Evolutionary conservation across 2,888 invertebrate genomes (phyloP).

Genomic region (Eutolmus rufibarbis): DNA sequence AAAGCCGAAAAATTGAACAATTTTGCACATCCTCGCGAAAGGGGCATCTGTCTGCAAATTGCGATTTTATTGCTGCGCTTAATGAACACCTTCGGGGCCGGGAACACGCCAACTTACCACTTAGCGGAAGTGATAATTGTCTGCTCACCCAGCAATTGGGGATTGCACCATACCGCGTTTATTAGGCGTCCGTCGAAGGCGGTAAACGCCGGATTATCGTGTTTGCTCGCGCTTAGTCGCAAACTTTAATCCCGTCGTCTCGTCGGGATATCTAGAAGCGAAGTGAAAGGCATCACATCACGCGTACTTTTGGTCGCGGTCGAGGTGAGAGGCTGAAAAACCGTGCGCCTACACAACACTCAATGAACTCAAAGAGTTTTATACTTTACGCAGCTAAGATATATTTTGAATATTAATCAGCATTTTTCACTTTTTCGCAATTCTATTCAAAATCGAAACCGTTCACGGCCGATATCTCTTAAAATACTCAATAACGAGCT

Average conservation of each 20-base stretch:
- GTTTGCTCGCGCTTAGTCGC: background rate
- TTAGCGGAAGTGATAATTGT: background rate
- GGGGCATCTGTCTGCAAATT: background rate
- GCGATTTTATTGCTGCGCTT: background rate
- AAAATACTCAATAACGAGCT: too few relatives aligned
- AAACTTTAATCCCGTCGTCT: background rate
- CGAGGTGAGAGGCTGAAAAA: background rate
- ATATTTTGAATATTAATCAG: too few relatives aligned
- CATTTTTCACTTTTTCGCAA: too few relatives aligned
- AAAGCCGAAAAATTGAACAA: background rate
- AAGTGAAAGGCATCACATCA: background rate
- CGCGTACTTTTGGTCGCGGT: background rate
- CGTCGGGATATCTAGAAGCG: background rate
- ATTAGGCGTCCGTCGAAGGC: background rate
- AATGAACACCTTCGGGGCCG: background rate
- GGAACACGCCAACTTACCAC: background rate
- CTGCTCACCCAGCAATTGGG: background rate
- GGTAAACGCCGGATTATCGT: background rate
- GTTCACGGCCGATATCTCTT: too few relatives aligned
- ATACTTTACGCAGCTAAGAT: too few relatives aligned
- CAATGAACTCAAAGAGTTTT: background rate
- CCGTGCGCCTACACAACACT: background rate
- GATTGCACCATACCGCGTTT: background rate
- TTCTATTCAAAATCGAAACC: too few relatives aligned
- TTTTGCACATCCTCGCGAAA: background rate